phyloP scores from a whole-genome alignment of 1,140 invertebrate species.

The Epicauta chinensis region DNA sequence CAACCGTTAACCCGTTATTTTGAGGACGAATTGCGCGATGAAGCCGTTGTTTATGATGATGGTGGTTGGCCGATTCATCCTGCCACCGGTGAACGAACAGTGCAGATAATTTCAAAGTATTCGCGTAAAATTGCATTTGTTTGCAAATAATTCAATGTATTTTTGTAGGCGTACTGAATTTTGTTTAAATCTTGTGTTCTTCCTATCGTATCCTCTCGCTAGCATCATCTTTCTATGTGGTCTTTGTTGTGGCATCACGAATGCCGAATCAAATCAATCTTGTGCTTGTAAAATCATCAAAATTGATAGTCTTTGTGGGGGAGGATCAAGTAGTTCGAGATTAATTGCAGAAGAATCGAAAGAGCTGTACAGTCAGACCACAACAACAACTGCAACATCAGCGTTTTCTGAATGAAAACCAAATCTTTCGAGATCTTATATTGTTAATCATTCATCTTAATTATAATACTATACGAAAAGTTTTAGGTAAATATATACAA shows the following conservation, averaged over 20 bases:
- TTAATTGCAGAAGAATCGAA: too few species aligned
- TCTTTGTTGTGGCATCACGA: slow-evolving; percentile 25
- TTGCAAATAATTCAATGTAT: background rate
- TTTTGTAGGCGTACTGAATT: slow-evolving; percentile 34
- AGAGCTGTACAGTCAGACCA: too few species aligned
- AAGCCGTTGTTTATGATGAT: slow-evolving; percentile 44
- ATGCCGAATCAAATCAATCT: background rate
- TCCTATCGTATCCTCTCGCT: slow-evolving; percentile 37
- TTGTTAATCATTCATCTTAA: background rate
- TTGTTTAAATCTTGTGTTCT: slow-evolving; percentile 38
- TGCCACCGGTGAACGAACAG: slow-evolving; percentile 42
- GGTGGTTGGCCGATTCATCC: slow-evolving; percentile 50
- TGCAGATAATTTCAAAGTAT: slow-evolving; percentile 27
- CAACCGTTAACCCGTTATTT: slow-evolving; percentile 44
- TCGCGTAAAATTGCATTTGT: background rate
- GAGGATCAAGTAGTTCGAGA: too few species aligned
- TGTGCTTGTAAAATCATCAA: too few species aligned
- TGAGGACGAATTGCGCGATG: slow-evolving; percentile 39
- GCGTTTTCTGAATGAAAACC: too few species aligned
- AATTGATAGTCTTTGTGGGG: too few species aligned
- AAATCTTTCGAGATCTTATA: too few species aligned
- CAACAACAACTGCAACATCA: too few species aligned
- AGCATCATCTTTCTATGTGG: slow-evolving; percentile 21
- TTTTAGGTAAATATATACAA: background rate
- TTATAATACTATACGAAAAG: background rate